phyloP scores from a whole-genome alignment of 2,888 invertebrate species.

The Alcis repandata region DNA sequence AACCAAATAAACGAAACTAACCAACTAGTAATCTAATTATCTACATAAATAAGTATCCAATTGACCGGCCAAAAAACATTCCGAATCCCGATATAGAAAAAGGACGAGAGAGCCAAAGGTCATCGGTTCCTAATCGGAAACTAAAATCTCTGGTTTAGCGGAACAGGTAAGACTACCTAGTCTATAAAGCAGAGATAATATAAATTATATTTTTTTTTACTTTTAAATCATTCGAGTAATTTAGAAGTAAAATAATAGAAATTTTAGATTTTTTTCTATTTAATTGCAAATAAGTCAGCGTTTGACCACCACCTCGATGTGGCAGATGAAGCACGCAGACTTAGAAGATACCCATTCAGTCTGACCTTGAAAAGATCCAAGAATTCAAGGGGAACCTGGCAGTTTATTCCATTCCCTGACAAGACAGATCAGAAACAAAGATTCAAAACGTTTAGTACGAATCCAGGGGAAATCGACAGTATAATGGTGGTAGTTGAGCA shows the following conservation, averaged over 20 bases:
- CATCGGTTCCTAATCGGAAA: constrained; percentile 13
- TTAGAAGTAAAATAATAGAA: neutral
- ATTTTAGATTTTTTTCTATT: no score
- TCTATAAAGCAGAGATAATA: neutral
- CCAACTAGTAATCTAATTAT: constrained; percentile 17
- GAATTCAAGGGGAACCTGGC: no score
- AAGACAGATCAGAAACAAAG: no score
- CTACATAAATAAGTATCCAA: constrained; percentile 25
- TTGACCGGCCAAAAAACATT: constrained; percentile 10
- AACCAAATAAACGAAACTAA: constrained; percentile 15
- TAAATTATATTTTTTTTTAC: neutral
- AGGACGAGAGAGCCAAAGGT: constrained; percentile 17
- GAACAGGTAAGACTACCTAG: neutral
- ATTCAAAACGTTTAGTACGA: no score
- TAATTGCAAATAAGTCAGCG: no score
- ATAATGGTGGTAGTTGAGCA: no score
- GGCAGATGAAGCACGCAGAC: no score
- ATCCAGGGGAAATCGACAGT: no score
- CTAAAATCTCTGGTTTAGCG: constrained; percentile 12
- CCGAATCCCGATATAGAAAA: constrained; percentile 12
- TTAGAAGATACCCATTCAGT: no score
- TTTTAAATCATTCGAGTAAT: neutral
- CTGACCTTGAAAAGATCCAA: no score
- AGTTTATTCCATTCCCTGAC: no score
- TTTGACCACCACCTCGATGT: no score